phyloP scores from a whole-genome alignment of 2,888 invertebrate species.

The Galeruca laticollis region DNA sequence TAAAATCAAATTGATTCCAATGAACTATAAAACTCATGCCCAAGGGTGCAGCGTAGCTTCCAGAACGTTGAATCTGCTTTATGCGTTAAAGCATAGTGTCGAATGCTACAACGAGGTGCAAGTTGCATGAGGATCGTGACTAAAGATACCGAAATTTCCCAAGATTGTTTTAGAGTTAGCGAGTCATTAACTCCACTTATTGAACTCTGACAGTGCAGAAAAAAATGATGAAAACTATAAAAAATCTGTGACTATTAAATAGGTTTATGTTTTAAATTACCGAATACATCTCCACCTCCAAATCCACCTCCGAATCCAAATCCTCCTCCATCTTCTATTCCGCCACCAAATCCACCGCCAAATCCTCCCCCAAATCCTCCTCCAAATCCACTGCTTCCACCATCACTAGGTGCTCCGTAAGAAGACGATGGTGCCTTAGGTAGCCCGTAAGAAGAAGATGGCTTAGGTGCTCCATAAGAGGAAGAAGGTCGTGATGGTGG shows the following conservation, averaged over 20 bases:
- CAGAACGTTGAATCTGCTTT: background rate
- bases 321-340: conserved; percentile 17
- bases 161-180: too few relatives aligned
- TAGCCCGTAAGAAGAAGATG: conserved; percentile 52
- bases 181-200: too few relatives aligned
- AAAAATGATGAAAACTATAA: too few relatives aligned
- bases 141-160: background rate
- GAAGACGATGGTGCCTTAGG: conserved; percentile 61
- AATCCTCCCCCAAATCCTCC: conserved; percentile 33
- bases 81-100: background rate
- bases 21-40: background rate
- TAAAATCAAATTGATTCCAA: background rate
- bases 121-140: background rate
- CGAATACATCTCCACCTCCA: conserved; percentile 16
- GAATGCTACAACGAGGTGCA: background rate
- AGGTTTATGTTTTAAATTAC: background rate
- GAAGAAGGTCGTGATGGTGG: conserved; percentile 48
- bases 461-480: conserved; percentile 45
- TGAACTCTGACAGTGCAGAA: too few relatives aligned
- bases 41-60: background rate
- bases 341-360: conserved; percentile 34
- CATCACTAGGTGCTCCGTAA: conserved; percentile 58
- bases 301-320: conserved; percentile 38
- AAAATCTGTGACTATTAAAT: too few relatives aligned
- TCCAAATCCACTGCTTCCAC: conserved; percentile 20